These are phyloP conservation scores for Lepus townsendii DNA, from an alignment of 2,797 vertebrate genomes.

Conservation along the genomic window DNA sequence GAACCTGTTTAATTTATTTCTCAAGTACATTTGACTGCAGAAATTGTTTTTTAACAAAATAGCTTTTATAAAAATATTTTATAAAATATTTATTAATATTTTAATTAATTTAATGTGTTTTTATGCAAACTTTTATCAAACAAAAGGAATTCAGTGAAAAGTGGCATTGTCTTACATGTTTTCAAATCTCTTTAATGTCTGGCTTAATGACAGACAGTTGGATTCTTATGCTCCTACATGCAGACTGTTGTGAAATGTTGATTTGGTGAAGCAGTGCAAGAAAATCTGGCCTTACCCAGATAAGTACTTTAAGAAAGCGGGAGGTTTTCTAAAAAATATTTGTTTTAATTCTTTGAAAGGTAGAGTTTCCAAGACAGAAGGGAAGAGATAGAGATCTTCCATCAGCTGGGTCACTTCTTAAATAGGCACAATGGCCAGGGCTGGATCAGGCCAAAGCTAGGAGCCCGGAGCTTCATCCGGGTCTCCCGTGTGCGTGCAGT, in stretches of 20 bases:
- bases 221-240: not conserved
- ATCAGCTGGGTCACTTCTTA: too few relatives aligned
- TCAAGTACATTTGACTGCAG: conserved; percentile 10
- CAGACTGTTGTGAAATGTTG: not conserved
- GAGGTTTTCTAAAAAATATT: too few relatives aligned
- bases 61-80: not conserved
- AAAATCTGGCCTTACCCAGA: not conserved
- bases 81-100: not conserved
- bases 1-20: not conserved
- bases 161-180: not conserved
- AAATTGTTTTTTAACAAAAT: not conserved
- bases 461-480: too few relatives aligned
- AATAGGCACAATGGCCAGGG: too few relatives aligned
- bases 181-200: not conserved
- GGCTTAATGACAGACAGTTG: not conserved
- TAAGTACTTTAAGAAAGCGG: not conserved
- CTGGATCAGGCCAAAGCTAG: too few relatives aligned
- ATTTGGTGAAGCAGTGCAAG: not conserved
- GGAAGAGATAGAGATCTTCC: too few relatives aligned
- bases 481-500: too few relatives aligned
- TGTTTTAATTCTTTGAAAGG: too few relatives aligned
- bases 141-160: not conserved
- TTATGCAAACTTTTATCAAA: too few relatives aligned
- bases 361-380: too few relatives aligned
- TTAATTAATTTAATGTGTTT: not conserved